phyloP scores from a whole-genome alignment of 1,140 invertebrate genomes.

The Drosophila gunungcola region DNA sequence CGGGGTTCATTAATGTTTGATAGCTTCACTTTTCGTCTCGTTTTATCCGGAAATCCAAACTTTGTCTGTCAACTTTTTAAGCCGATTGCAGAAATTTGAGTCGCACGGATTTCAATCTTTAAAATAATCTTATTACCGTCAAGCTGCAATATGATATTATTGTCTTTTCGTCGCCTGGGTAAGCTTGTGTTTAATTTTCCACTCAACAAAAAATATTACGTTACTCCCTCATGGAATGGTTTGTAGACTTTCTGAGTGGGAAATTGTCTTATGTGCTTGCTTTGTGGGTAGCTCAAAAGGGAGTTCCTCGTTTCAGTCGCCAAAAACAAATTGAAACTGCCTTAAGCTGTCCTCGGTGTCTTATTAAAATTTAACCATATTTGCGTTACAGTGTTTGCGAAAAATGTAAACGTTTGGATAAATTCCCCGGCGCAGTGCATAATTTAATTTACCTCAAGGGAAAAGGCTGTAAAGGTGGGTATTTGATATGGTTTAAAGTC shows the following conservation, averaged over 20 bases:
- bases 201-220: slow-evolving; percentile 21
- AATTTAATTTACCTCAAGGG: slow-evolving; percentile 15
- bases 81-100: slow-evolving; percentile 13
- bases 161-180: slow-evolving; percentile 20
- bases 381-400: slow-evolving; percentile 11
- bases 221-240: slow-evolving; percentile 9
- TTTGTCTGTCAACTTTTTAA: slow-evolving; percentile 22
- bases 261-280: slow-evolving; percentile 11
- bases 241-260: slow-evolving; percentile 4
- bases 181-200: slow-evolving; percentile 35
- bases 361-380: slow-evolving; percentile 26
- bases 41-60: slow-evolving; percentile 1
- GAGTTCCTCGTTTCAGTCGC: slow-evolving; percentile 7
- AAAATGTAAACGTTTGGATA: slow-evolving; percentile 9
- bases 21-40: slow-evolving; percentile 7
- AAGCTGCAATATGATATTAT: slow-evolving; percentile 23
- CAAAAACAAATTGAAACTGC: slow-evolving; percentile 34
- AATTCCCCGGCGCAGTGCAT: slow-evolving; percentile 1
- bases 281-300: slow-evolving; percentile 8
- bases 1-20: slow-evolving; percentile 19
- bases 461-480: not conserved
- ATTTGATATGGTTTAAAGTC: not conserved
- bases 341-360: slow-evolving; percentile 10
- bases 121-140: slow-evolving; percentile 14
- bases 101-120: slow-evolving; percentile 13